phyloP scores from a whole-genome alignment of 2,113 vertebrate species.

The Cromileptes altivelis region DNA sequence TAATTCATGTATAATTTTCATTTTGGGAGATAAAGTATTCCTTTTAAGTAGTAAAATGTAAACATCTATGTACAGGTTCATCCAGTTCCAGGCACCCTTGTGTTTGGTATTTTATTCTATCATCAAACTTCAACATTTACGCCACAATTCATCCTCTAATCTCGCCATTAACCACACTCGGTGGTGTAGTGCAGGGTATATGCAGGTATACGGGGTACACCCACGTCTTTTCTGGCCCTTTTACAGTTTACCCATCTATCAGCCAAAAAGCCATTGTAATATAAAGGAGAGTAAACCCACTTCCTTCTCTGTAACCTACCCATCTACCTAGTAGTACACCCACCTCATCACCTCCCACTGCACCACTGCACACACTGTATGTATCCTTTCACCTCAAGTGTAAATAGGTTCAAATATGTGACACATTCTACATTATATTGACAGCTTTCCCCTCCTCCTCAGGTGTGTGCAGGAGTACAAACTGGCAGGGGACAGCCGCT shows the following conservation, averaged over 20 bases:
- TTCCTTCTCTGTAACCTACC: too few relatives aligned
- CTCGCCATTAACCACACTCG: not conserved
- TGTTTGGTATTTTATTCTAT: not conserved
- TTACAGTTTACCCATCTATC: too few relatives aligned
- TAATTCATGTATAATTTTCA: too few relatives aligned
- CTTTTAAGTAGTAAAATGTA: not conserved
- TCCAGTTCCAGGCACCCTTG: not conserved
- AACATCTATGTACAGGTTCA: not conserved
- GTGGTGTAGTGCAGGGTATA: too few relatives aligned
- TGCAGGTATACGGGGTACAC: too few relatives aligned
- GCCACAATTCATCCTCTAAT: not conserved
- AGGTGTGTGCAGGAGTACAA: slow-evolving; percentile 99
- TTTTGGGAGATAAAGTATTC: too few relatives aligned
- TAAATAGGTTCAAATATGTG: not conserved
- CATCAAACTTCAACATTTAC: not conserved
- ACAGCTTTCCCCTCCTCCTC: slow-evolving; percentile 43
- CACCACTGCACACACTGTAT: too few relatives aligned
- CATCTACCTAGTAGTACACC: too few relatives aligned
- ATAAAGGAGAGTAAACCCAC: too few relatives aligned
- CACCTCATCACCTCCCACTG: too few relatives aligned
- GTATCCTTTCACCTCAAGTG: not conserved
- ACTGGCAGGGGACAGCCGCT: slow-evolving; percentile 94
- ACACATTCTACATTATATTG: slow-evolving; percentile 11
- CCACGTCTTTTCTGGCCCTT: too few relatives aligned
- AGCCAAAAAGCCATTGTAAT: too few relatives aligned